Evolutionary conservation across 2,113 vertebrate species (phyloP), one percentile per base, ranked within the genome.

Genomic region (Bucco capensis): DNA sequence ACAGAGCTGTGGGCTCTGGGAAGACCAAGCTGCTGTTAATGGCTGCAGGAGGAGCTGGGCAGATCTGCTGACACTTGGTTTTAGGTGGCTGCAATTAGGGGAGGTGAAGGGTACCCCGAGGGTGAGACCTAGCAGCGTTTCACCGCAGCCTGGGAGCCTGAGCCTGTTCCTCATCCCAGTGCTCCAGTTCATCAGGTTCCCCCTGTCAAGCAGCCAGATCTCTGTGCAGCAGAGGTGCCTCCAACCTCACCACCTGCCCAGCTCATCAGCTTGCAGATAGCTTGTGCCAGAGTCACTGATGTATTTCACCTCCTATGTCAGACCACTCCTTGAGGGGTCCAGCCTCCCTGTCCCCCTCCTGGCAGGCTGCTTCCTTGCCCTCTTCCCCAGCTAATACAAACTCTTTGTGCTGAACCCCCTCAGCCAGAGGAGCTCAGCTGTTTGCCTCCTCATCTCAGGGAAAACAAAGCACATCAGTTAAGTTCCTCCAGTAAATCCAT

Each of bases 181-280:
- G 47, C 91, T 87, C 95, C 28, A 15, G 94, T 93, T 92, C 30
- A 0, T 91, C 94, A 93, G 84, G 94, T 94, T 95, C 58, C 88
- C 79, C 35, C 78, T 87, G 87, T 42, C 54, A 87, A 38, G n/a
- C 78, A 87, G 64, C 42, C 66, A 78, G 37, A 54, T 42, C 30
- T 42, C 70, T 74, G 82, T 31, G 62, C 74, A 92, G 76, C 11
- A 0, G 56, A 71, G 83, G 17, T 83, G 91, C 83, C 83, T 94
- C 73, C 78, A 60, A 4, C 54, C 49, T 79, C 74, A 53, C 80
- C 7, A 0, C 58, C 0, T 0, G 78, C 88, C 78, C 57, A 25
- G 67, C 69, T 88, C 6, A 0, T 91, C 50, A 50, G 66, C 53
- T 53, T 79, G 33, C 2, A 2, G 61, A 28, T 30, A 66, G 38